Evolutionary conservation across 2,797 vertebrate species (phyloP).

Genomic region (Falco biarmicus): DNA sequence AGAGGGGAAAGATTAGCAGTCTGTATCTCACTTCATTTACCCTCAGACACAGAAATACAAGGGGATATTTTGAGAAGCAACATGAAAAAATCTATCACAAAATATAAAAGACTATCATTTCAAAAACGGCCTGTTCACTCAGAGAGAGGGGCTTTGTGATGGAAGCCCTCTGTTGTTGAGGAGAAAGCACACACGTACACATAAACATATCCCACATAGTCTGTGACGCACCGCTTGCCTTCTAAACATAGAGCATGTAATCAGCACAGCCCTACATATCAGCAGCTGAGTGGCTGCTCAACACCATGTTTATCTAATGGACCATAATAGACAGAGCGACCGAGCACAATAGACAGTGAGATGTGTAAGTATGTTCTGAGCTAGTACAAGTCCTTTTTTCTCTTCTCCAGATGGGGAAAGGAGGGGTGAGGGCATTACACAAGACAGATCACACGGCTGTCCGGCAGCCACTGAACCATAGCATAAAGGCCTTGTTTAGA

Average conservation of each 20-base stretch:
- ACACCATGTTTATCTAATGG: constrained; percentile 70
- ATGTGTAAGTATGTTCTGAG: constrained; percentile 63
- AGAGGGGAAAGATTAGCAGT: neutral
- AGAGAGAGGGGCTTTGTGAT: constrained; percentile 32
- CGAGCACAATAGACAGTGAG: constrained; percentile 64
- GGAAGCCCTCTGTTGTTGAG: constrained; percentile 26
- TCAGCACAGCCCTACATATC: constrained; percentile 24
- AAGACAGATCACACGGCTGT: constrained; percentile 68
- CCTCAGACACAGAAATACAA: constrained; percentile 29
- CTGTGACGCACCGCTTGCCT: constrained; percentile 51
- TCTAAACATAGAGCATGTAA: constrained; percentile 69
- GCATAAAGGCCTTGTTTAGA: constrained; percentile 68
- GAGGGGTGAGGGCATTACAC: constrained; percentile 61
- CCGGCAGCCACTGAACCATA: constrained; percentile 54
- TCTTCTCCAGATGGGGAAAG: constrained; percentile 32
- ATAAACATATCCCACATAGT: constrained; percentile 39
- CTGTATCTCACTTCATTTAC: constrained; percentile 33
- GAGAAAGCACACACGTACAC: neutral
- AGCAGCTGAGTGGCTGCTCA: constrained; percentile 56
- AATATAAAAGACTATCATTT: neutral
- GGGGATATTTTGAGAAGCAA: constrained; percentile 14
- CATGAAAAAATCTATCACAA: neutral
- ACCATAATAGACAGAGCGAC: constrained; percentile 52
- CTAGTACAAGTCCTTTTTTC: constrained; percentile 47
- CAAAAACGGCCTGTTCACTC: neutral